phyloP scores from a whole-genome alignment of 2,797 vertebrate genomes.

The Okamejei kenojei region DNA sequence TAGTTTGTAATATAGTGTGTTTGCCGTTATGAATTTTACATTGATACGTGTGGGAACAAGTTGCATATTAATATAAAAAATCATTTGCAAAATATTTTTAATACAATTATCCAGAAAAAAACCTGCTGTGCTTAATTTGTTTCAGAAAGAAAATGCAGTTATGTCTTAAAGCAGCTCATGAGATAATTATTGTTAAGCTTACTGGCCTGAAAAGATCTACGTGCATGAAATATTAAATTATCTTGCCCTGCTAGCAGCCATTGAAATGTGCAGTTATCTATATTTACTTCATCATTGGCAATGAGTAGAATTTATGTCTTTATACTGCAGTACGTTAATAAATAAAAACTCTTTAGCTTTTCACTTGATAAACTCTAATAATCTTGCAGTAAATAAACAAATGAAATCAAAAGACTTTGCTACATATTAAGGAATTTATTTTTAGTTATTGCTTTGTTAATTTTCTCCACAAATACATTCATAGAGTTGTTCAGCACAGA shows the following conservation, averaged over 20 bases:
- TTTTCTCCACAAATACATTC: not conserved
- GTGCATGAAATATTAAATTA: not conserved
- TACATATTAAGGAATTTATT: too few species aligned
- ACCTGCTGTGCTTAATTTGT: not conserved
- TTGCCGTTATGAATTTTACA: not conserved
- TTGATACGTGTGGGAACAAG: not conserved
- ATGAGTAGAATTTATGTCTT: too few species aligned
- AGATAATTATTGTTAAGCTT: not conserved
- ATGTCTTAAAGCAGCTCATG: not conserved
- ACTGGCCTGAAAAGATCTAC: not conserved
- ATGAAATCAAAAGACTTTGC: not conserved
- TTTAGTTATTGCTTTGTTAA: not conserved
- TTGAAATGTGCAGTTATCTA: not conserved
- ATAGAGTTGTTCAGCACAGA: too few species aligned
- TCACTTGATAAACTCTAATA: not conserved
- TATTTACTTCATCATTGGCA: not conserved
- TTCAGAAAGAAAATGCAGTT: not conserved
- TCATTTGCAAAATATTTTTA: not conserved
- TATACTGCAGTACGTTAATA: not conserved
- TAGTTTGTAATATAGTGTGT: not conserved
- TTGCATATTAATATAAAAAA: slow-evolving; percentile 1
- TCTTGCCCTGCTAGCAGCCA: not conserved
- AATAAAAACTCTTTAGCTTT: not conserved
- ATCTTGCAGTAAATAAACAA: not conserved
- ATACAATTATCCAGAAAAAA: not conserved